A percentile compares a stretch with the other conserved stretches of the same genome.
These are phyloP conservation scores for Limanda limanda DNA, from an alignment of 2,113 vertebrate genomes.

Conservation along the genomic window DNA sequence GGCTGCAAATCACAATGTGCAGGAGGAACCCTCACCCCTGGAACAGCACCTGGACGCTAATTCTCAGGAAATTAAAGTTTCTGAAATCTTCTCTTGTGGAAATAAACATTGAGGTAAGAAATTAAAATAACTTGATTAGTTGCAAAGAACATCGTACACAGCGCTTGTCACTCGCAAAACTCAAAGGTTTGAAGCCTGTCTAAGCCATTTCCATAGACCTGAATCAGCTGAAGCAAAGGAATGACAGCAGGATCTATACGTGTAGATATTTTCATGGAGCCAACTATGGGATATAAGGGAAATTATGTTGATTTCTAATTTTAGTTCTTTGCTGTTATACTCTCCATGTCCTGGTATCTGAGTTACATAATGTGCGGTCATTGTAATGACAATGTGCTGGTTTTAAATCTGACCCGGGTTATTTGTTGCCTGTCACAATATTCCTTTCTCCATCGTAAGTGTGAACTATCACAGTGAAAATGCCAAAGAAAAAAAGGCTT, in stretches of 20 bases:
- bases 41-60: neutral
- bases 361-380: neutral
- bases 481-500: neutral
- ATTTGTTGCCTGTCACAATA: conserved; percentile 7
- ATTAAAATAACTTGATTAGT: neutral
- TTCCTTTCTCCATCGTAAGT: neutral
- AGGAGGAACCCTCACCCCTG: neutral
- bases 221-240: no score
- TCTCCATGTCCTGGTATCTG: neutral
- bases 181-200: neutral
- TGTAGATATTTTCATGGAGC: no score
- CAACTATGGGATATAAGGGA: no score
- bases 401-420: neutral
- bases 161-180: neutral
- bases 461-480: neutral
- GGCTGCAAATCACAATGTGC: neutral
- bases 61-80: neutral
- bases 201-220: no score
- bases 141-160: no score
- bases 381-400: neutral
- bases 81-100: neutral
- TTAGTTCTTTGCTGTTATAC: no score
- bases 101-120: neutral
- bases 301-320: no score
- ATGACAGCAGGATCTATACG: no score